A percentile compares a stretch with the other conserved stretches of the same genome.
Evolutionary conservation across 1,140 invertebrate species (phyloP).

Genomic region (Maniola jurtina): DNA sequence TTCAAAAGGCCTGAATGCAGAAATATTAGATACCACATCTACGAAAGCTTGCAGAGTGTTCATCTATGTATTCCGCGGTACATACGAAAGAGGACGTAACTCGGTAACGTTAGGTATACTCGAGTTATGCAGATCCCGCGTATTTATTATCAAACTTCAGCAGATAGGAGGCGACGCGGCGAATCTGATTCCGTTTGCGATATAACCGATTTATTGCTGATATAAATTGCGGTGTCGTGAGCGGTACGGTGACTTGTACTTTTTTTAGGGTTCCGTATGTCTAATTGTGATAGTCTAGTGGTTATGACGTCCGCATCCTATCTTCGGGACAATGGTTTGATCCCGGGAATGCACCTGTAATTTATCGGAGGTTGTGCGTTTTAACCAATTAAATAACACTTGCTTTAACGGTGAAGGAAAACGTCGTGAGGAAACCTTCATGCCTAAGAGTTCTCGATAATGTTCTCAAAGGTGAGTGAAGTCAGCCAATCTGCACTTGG

Average conservation of each 20-base stretch:
- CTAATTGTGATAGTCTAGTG: no score
- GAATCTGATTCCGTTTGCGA: constrained; percentile 72
- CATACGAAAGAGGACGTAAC: constrained; percentile 45
- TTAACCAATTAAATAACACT: no score
- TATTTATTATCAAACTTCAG: constrained; percentile 74
- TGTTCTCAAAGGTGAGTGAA: no score
- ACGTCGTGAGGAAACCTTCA: no score
- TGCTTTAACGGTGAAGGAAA: no score
- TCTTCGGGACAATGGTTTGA: no score
- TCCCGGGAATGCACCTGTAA: no score
- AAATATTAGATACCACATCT: constrained; percentile 18
- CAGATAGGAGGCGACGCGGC: constrained; percentile 71
- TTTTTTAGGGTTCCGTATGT: background rate
- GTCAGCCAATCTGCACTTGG: no score
- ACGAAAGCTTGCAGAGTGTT: background rate
- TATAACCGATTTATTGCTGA: constrained; percentile 66
- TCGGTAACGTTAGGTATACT: constrained; percentile 41
- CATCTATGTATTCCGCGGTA: constrained; percentile 39
- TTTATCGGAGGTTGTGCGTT: no score
- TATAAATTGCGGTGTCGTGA: constrained; percentile 43
- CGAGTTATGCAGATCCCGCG: constrained; percentile 71
- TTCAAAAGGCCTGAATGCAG: no score
- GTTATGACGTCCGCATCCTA: no score
- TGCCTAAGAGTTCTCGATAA: no score
- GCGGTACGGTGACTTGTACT: constrained; percentile 10